Evolutionary conservation across 2,113 vertebrate genomes (phyloP), one percentile per base, ranked within the genome.

Genomic region (Pangasianodon gigas): DNA sequence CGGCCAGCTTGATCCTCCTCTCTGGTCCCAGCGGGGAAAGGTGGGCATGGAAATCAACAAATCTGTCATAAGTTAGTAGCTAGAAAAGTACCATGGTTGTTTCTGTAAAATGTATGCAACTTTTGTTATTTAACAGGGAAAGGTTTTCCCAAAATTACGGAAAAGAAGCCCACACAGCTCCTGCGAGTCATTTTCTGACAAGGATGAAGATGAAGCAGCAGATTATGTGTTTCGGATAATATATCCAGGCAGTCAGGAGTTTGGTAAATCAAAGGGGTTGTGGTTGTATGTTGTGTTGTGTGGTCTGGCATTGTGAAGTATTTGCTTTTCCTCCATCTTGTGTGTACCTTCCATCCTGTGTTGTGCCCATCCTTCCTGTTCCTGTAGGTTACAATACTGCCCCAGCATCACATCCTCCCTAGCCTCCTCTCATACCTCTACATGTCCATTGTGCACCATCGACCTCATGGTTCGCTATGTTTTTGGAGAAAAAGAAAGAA

Each of bases 11-110:
- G 98, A 99, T 90, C 98, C 98, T 0, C 98, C 98, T 0, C 97
- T 99, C 58, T 99, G 98, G 98, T 99, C 98, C 0, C 98, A 99
- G 95, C 94, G 98, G 92, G 98, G 98, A 87, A 99, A 99, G 97
- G 98, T 99, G 79, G 89, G 96, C 75, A 69, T 82, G 37, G 37
- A 89, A 67, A 67, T 79, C 54, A 85, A 48, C 54, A 60, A 62
- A 62, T 44, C 21, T 26, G 0, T 44, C 46, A 21, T 60, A 4
- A 84, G 3, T 60, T 56, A 67, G 1, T 52, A 37, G n/a, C n/a
- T 82, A 29, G 46, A 21, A 21, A 54, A 41, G 77, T 18, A 65
- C 18, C 54, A 24, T 8, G 3, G 3, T 46, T 29, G 13, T 48
- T 46, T n/a, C 46, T 16, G n/a, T 46, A 52, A 71, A 24, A 86